Percentiles rank a stretch among this genome's conserved stretches.
Evolutionary conservation across 2,888 invertebrate genomes (phyloP).

Genomic region (Alloplasta piceator): DNA sequence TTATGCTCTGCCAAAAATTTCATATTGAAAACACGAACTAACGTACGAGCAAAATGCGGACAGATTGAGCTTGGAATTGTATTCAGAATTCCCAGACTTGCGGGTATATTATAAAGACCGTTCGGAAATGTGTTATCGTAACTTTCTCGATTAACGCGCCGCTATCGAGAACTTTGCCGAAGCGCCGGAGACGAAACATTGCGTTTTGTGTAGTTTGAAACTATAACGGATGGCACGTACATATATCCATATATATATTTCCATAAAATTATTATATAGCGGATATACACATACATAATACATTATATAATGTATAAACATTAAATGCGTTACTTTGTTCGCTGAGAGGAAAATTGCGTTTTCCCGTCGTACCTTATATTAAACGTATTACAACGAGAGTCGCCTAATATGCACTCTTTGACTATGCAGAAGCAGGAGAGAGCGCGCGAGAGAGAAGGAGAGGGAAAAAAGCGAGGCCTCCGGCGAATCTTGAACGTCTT

Average conservation of each 20-base stretch:
- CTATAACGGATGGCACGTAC: background rate
- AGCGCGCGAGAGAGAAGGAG: background rate
- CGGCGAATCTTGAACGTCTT: conserved; percentile 27
- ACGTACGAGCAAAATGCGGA: background rate
- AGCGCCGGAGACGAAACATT: conserved; percentile 8
- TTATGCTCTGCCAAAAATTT: too few relatives aligned
- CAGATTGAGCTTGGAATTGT: conserved; percentile 6
- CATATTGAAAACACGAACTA: background rate
- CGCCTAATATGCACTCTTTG: conserved; percentile 40
- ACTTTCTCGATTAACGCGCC: conserved; percentile 56
- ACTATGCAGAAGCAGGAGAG: conserved; percentile 3
- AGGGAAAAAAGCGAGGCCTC: conserved; percentile 4
- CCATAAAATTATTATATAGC: background rate
- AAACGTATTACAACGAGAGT: conserved; percentile 51
- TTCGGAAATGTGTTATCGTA: conserved; percentile 42
- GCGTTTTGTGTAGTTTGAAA: conserved; percentile 50
- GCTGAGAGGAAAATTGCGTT: conserved; percentile 32
- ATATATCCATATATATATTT: background rate
- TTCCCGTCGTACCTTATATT: conserved; percentile 34
- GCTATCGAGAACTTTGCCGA: conserved; percentile 27
- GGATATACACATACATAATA: background rate
- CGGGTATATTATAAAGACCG: conserved; percentile 28
- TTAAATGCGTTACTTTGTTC: conserved; percentile 7
- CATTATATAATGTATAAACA: conserved; percentile 18
- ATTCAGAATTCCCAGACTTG: background rate